Evolutionary conservation across 2,113 vertebrate genomes (phyloP).

Genomic region (Ceyx margarethae): DNA sequence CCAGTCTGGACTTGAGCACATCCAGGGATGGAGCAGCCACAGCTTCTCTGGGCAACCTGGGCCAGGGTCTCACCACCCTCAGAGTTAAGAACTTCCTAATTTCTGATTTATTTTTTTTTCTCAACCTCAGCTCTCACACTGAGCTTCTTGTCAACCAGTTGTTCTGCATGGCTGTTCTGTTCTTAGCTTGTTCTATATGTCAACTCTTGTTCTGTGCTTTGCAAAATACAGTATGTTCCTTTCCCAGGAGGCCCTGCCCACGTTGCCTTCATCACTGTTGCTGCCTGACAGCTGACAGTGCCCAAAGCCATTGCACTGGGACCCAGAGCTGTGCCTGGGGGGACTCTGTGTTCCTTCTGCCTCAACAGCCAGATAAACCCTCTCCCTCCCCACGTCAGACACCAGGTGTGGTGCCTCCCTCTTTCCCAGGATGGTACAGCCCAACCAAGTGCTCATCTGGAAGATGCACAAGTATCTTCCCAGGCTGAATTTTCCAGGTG

Average conservation of each 20-base stretch:
- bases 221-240: not conserved
- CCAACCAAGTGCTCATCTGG: not conserved
- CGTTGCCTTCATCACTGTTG: not conserved
- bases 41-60: too few relatives aligned
- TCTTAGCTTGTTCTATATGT: not conserved
- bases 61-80: not conserved
- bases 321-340: not conserved
- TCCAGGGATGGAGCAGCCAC: not conserved
- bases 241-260: not conserved
- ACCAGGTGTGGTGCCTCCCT: not conserved
- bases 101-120: not conserved
- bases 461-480: not conserved
- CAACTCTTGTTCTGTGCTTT: not conserved
- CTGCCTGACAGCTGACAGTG: not conserved
- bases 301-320: not conserved
- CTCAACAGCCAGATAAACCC: not conserved
- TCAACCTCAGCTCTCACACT: not conserved
- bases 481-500: not conserved
- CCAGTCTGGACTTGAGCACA: not conserved
- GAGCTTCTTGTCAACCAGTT: not conserved
- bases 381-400: not conserved
- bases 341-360: not conserved
- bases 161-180: too few relatives aligned
- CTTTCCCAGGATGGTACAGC: not conserved
- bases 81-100: not conserved